Conservation (phyloP, 53 echinoderm and acorn worm species). For the Paelopatides confundens region DNA sequence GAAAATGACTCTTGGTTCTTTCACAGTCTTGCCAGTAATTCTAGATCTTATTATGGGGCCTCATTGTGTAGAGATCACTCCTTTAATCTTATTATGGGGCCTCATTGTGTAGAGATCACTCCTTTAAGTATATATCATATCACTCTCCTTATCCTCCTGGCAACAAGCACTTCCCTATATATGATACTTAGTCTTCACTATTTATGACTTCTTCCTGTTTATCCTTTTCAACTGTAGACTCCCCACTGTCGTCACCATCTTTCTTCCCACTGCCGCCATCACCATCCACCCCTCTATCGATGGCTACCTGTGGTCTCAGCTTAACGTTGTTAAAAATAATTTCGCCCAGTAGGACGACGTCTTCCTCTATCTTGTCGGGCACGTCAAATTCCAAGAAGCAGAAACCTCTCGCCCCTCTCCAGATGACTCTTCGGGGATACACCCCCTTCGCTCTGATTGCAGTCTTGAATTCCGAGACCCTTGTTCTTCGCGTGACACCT, state of each 20-base stretch:
- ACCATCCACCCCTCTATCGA: neutral
- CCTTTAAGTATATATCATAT: neutral
- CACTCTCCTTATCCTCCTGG: neutral
- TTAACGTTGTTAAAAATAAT: slow-evolving; percentile 25
- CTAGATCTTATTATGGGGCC: neutral
- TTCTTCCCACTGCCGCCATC: neutral
- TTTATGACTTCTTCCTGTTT: neutral
- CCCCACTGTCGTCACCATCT: neutral
- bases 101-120: neutral
- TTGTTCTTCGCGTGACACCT: slow-evolving; percentile 15
- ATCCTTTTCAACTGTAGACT: neutral
- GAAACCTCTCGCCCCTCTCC: slow-evolving; percentile 43
- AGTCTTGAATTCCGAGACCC: slow-evolving; percentile 46
- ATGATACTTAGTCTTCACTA: neutral
- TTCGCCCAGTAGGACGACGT: slow-evolving; percentile 10
- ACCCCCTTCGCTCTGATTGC: slow-evolving; percentile 39
- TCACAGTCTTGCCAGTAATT: too few relatives aligned
- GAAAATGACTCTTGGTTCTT: neutral
- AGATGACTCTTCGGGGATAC: slow-evolving; percentile 18
- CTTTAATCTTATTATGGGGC: neutral
- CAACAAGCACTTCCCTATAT: neutral
- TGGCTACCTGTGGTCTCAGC: slow-evolving; percentile 38
- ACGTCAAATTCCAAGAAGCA: slow-evolving; percentile 48
- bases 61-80: neutral
- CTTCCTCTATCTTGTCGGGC: slow-evolving; percentile 43